These are phyloP conservation scores for Chrysolina americana DNA, from an alignment of 2,888 invertebrate genomes.

Conservation along the genomic window DNA sequence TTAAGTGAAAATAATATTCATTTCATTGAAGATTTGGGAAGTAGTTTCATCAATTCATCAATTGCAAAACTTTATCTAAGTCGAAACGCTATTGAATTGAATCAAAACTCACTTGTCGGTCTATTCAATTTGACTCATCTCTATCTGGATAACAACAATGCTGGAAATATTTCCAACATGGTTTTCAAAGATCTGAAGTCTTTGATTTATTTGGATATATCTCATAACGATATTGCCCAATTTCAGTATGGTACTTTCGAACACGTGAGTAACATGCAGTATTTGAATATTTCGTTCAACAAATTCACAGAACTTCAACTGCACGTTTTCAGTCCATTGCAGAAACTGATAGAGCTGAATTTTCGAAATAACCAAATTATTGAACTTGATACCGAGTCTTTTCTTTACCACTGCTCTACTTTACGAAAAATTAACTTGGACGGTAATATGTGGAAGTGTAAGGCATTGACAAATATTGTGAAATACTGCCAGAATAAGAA, in stretches of 20 bases:
- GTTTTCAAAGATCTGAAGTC: slow-evolving; percentile 20
- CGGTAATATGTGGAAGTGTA: slow-evolving; percentile 24
- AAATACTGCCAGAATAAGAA: not conserved
- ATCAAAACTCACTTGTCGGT: slow-evolving; percentile 5
- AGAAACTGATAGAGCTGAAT: slow-evolving; percentile 12
- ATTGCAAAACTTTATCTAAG: not conserved
- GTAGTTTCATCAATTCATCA: not conserved
- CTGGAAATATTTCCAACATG: not conserved
- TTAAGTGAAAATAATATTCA: not conserved
- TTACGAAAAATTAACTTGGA: not conserved
- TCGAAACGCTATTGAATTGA: not conserved
- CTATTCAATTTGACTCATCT: slow-evolving; percentile 11
- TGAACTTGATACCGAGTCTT: not conserved
- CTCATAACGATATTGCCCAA: slow-evolving; percentile 13
- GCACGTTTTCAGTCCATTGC: slow-evolving; percentile 4
- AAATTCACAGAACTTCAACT: slow-evolving; percentile 7
- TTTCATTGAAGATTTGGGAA: slow-evolving; percentile 7
- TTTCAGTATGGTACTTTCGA: slow-evolving; percentile 22
- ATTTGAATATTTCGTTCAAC: slow-evolving; percentile 27
- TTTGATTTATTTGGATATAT: slow-evolving; percentile 25
- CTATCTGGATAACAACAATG: slow-evolving; percentile 14
- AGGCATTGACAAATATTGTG: not conserved
- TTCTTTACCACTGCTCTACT: not conserved
- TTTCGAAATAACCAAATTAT: slow-evolving; percentile 17
- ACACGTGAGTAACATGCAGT: slow-evolving; percentile 6